Conservation (phyloP, 2,888 invertebrate genomes). For the Trissolcus japonicus region DNA sequence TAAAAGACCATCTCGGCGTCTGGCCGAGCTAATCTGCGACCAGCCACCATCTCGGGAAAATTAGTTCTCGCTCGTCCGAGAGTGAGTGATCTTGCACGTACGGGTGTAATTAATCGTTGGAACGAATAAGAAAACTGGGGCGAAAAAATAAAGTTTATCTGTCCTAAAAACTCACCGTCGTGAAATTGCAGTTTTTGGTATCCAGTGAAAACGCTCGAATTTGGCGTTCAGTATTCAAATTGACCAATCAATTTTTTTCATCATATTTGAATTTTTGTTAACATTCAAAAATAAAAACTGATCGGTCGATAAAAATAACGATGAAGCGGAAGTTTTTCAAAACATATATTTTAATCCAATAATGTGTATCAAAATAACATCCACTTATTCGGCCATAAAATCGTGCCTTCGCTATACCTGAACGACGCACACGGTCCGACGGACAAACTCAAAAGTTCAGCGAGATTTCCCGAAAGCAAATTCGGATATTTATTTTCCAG, state of each 20-base stretch:
- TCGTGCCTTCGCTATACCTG: constrained; percentile 35
- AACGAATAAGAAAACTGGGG: not conserved
- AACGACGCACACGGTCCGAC: constrained; percentile 17
- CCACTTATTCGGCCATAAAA: constrained; percentile 36
- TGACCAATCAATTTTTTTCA: no score
- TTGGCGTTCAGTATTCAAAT: no score
- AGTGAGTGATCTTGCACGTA: not conserved
- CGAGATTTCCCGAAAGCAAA: constrained; percentile 30
- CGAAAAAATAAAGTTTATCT: not conserved
- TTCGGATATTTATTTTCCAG: not conserved
- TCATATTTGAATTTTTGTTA: no score
- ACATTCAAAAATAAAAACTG: no score
- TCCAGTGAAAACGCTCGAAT: no score
- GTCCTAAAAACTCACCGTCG: no score
- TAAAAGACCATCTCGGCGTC: constrained; percentile 49
- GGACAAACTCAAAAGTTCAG: constrained; percentile 23
- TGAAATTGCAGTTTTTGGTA: no score
- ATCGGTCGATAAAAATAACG: no score
- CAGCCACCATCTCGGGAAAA: constrained; percentile 39
- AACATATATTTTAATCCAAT: constrained; percentile 36
- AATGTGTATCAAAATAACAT: constrained; percentile 45
- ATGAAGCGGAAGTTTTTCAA: constrained; percentile 26
- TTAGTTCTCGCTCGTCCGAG: constrained; percentile 42
- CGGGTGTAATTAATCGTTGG: constrained; percentile 28
- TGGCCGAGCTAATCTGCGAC: constrained; percentile 39